Conservation (phyloP, 2,113 vertebrate genomes). For the Gadus chalcogrammus region DNA sequence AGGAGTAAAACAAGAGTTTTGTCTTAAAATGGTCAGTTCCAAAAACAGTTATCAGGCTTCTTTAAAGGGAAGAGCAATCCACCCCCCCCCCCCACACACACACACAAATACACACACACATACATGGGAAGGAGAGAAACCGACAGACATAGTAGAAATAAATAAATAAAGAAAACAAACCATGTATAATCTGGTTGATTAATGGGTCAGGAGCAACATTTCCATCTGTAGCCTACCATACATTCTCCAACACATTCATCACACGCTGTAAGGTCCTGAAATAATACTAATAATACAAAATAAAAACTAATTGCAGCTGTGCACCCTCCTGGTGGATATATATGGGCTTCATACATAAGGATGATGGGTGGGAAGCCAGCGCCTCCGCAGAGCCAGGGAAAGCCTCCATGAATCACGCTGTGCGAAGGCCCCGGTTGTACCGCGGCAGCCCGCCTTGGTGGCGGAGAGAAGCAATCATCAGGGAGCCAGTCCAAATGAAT, state of each 20-base stretch:
- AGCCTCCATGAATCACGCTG: constrained; percentile 62
- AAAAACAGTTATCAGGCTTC: too few species aligned
- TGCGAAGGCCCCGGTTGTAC: constrained; percentile 10
- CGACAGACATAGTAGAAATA: too few species aligned
- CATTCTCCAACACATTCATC: too few species aligned
- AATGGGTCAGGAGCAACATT: constrained; percentile 26
- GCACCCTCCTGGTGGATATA: constrained; percentile 46
- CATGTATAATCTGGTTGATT: too few species aligned
- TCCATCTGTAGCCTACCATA: constrained; percentile 15
- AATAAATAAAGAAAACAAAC: neutral
- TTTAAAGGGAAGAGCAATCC: too few species aligned
- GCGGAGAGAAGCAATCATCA: constrained; percentile 62
- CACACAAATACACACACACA: too few species aligned
- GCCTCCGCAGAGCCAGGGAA: constrained; percentile 15
- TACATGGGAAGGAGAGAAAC: too few species aligned
- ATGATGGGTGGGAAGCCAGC: constrained; percentile 62
- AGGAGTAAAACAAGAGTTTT: too few species aligned
- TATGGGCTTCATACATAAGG: constrained; percentile 48
- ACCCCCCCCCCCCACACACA: too few species aligned
- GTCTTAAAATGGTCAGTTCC: too few species aligned
- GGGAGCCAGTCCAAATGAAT: constrained; percentile 72
- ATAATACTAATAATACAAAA: constrained; percentile 56
- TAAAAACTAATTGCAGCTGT: constrained; percentile 60
- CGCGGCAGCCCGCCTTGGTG: constrained; percentile 27
- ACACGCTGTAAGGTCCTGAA: constrained; percentile 39